Percentiles rank a stretch among this genome's conserved stretches.
phyloP scores from a whole-genome alignment of 2,113 vertebrate species.

The Periophthalmus modestus region DNA sequence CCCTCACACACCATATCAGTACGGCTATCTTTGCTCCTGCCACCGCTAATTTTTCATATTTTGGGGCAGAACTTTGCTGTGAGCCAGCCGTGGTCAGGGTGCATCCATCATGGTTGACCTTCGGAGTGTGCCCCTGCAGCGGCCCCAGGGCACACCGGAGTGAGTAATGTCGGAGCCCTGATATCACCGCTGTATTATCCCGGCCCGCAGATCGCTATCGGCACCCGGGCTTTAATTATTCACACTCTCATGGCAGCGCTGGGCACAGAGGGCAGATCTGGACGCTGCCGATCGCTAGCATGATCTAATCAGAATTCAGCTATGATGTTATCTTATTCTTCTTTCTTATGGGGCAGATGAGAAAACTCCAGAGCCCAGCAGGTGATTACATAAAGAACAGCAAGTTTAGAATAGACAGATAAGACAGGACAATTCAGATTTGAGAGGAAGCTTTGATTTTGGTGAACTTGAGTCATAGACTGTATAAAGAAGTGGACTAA shows the following conservation, averaged over 20 bases:
- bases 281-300: constrained; percentile 32
- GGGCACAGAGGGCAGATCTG: constrained; percentile 37
- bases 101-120: constrained; percentile 73
- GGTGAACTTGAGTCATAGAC: too few species aligned
- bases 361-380: background rate
- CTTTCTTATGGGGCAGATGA: constrained; percentile 35
- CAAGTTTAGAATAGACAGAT: too few species aligned
- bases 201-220: constrained; percentile 72
- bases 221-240: constrained; percentile 75
- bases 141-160: constrained; percentile 55
- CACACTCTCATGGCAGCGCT: constrained; percentile 67
- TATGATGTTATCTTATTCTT: constrained; percentile 47
- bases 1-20: constrained; percentile 55
- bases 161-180: constrained; percentile 62
- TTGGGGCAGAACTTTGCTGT: constrained; percentile 58
- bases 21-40: constrained; percentile 45
- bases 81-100: constrained; percentile 36
- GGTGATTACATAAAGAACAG: background rate
- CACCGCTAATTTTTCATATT: constrained; percentile 65
- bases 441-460: background rate
- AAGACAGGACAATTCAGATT: background rate
- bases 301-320: constrained; percentile 52
- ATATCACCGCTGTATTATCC: constrained; percentile 64
- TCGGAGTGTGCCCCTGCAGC: constrained; percentile 55
- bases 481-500: too few species aligned